phyloP scores from a whole-genome alignment of 2,888 invertebrate genomes.

The Dolichopus griseipennis region DNA sequence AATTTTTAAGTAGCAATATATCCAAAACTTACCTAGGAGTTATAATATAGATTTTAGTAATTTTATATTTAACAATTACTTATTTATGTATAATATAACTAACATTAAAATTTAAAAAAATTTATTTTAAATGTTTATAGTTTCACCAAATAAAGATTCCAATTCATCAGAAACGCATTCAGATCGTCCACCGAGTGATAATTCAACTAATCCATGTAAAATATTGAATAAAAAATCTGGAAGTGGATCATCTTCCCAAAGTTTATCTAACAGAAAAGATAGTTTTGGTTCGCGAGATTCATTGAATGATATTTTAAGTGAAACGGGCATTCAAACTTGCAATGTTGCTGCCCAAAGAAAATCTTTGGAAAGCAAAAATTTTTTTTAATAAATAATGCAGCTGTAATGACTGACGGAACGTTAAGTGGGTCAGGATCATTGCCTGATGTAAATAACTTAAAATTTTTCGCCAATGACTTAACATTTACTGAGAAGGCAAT shows the following conservation, averaged over 20 bases:
- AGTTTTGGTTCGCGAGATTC: constrained; percentile 42
- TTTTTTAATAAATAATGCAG: constrained; percentile 28
- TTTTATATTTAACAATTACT: no score
- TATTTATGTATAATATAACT: no score
- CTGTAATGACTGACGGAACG: constrained; percentile 21
- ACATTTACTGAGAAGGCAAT: constrained; percentile 31
- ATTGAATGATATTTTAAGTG: constrained; percentile 40
- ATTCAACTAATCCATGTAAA: constrained; percentile 27
- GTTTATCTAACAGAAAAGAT: constrained; percentile 36
- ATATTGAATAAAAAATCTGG: constrained; percentile 33
- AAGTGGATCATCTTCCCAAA: constrained; percentile 31
- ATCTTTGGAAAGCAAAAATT: constrained; percentile 44
- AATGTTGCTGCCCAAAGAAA: constrained; percentile 49
- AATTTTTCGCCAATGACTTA: background rate
- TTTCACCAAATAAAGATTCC: constrained; percentile 31
- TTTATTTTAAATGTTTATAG: constrained; percentile 13
- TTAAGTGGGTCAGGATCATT: constrained; percentile 20
- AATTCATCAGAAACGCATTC: constrained; percentile 32
- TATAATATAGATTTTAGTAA: no score
- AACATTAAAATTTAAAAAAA: no score
- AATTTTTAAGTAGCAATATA: no score
- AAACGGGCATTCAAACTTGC: constrained; percentile 39
- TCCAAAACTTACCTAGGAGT: no score
- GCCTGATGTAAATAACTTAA: background rate
- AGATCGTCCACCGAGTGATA: constrained; percentile 40